Evolutionary conservation across 2,113 vertebrate species (phyloP).

Genomic region (Gulo gulo): DNA sequence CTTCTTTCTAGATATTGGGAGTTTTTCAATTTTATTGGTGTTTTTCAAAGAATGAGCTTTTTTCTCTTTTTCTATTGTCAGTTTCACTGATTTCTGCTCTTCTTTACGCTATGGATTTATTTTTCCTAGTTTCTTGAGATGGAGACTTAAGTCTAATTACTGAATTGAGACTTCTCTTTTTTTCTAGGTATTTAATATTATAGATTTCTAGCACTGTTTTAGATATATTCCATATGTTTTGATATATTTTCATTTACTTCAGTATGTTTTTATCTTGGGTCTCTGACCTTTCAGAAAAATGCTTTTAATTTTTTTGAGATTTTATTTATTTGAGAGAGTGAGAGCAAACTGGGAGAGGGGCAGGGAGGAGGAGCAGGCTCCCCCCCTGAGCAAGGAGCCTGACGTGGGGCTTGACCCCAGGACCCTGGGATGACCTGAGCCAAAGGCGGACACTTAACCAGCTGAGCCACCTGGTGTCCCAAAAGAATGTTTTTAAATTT

Average conservation of each 20-base stretch:
- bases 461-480: no score
- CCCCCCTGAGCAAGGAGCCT: no score
- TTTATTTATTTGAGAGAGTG: no score
- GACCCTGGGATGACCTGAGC: no score
- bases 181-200: neutral
- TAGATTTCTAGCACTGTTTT: neutral
- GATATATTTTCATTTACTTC: neutral
- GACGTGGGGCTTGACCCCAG: no score
- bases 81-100: neutral
- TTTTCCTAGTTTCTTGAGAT: neutral
- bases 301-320: no score
- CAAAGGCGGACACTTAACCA: no score
- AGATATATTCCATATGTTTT: neutral
- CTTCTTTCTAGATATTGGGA: neutral
- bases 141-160: neutral
- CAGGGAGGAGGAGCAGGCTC: no score
- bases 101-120: neutral
- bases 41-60: neutral
- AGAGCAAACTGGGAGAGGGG: no score
- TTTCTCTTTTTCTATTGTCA: neutral
- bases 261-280: neutral
- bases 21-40: neutral
- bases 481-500: neutral
- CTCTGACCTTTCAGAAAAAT: neutral
- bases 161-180: neutral